phyloP scores from a whole-genome alignment of 2,797 vertebrate genomes.

The Scleropages formosus region DNA sequence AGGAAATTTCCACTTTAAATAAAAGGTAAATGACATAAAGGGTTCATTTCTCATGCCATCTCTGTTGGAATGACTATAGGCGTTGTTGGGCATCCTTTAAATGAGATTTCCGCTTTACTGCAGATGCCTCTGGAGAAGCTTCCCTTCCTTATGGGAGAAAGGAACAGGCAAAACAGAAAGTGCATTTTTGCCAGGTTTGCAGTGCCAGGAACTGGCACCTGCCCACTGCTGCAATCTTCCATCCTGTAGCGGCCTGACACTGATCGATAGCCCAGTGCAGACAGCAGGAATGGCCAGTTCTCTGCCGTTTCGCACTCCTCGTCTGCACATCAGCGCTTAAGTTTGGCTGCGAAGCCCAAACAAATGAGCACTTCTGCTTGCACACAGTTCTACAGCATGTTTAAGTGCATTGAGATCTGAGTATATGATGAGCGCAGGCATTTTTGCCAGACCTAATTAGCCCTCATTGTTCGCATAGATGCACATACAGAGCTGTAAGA shows the following conservation, averaged over 20 bases:
- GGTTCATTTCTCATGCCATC: constrained; percentile 69
- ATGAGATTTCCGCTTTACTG: constrained; percentile 76
- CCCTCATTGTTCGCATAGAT: constrained; percentile 49
- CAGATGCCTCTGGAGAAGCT: constrained; percentile 58
- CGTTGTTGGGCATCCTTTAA: constrained; percentile 71
- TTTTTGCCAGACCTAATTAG: neutral
- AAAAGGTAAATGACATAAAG: constrained; percentile 77
- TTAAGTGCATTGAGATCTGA: constrained; percentile 6
- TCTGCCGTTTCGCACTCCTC: constrained; percentile 61
- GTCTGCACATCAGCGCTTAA: constrained; percentile 50
- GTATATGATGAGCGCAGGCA: neutral
- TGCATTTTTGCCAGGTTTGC: constrained; percentile 67
- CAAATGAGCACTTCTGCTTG: constrained; percentile 24
- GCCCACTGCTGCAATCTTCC: constrained; percentile 54
- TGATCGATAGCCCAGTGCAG: constrained; percentile 69
- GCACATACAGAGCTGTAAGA: constrained; percentile 44
- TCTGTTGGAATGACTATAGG: constrained; percentile 68
- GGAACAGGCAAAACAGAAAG: constrained; percentile 66
- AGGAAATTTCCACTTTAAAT: constrained; percentile 70
- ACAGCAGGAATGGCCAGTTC: constrained; percentile 49
- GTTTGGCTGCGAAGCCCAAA: constrained; percentile 40
- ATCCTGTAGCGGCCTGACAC: constrained; percentile 63
- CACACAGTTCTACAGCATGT: neutral
- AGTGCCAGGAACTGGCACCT: constrained; percentile 66
- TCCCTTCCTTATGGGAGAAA: constrained; percentile 50